Percentiles rank a stretch among this genome's conserved stretches.
These are phyloP conservation scores for Festucalex cinctus DNA, from an alignment of 2,113 vertebrate species.

Conservation along the genomic window DNA sequence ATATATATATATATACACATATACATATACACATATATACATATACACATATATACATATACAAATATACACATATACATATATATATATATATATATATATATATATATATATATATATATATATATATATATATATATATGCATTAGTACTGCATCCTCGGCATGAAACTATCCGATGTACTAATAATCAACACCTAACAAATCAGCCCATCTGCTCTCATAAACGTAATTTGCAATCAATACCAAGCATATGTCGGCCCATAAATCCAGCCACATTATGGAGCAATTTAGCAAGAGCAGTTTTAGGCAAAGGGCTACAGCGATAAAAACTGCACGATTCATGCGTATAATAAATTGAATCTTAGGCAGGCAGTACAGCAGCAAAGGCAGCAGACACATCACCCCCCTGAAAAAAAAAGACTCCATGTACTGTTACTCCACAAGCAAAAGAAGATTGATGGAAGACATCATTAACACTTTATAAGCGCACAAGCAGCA, in stretches of 20 bases:
- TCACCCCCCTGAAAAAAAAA: neutral
- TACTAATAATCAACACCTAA: neutral
- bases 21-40: too few species aligned
- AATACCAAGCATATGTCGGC: constrained; percentile 7
- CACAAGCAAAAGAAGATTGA: neutral
- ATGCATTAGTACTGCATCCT: constrained; percentile 1
- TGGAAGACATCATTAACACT: neutral
- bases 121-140: too few species aligned
- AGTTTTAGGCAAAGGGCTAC: neutral
- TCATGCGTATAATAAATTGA: constrained; percentile 14
- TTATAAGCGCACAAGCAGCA: neutral
- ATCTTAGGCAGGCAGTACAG: constrained; percentile 6
- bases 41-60: too few species aligned
- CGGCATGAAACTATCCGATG: neutral
- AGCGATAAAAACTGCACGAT: constrained; percentile 9
- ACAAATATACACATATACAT: too few species aligned
- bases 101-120: too few species aligned
- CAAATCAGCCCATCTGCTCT: constrained; percentile 5
- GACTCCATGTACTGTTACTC: neutral
- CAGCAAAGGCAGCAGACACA: neutral
- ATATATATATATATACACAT: too few species aligned
- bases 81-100: too few species aligned
- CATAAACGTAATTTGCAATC: constrained; percentile 18
- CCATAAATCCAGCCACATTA: constrained; percentile 17
- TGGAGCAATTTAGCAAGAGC: constrained; percentile 8